Evolutionary conservation across 1,140 invertebrate species (phyloP), one percentile per base, ranked within the genome.

Genomic region (Philaenus spumarius): DNA sequence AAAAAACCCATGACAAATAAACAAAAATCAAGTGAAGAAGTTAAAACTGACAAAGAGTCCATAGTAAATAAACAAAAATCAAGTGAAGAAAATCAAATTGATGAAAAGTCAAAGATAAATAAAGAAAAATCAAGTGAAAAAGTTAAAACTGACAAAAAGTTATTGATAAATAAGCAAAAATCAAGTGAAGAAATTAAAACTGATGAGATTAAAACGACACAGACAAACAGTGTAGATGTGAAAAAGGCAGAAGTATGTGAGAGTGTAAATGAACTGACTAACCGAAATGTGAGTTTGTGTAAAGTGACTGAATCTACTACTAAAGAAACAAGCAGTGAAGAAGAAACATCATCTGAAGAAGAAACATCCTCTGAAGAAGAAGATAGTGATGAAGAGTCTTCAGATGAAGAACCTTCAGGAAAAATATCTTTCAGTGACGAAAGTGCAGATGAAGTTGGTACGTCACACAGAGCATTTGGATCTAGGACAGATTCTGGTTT

Each of bases 311-410:
- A 47, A 1, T 20, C 11, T 46, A 11, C 20, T 2, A 47, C 22
- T 30, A 40, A 51, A 37, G 59, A 60, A 24, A 58, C 23, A 22
- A 35, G 26, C n/a, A 35, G 53, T 37, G 62, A 42, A 47, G 54
- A 58, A 30, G 54, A 40, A 45, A n/a, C n/a, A n/a, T n/a, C n/a
- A n/a, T n/a, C n/a, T 30, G 26, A 30, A 14, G 48, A 51, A 37
- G 59, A 60, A 24, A 58, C 23, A 22, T 46, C 42, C n/a, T 45
- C 58, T 37, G 62, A 42, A 47, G 54, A 58, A 30, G 54, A 40
- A 45, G 17, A 59, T 4, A 43, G 37, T 24, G 54, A 58, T 17
- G 54, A 40, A 45, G 17, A 59, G 12, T 30, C 20, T 24, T 6
- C 34, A 24, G 37, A 51, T 20, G 12, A 30, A 30, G 39, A 53